Conservation (phyloP, 2,797 vertebrate genomes). For the Lates japonicus region DNA sequence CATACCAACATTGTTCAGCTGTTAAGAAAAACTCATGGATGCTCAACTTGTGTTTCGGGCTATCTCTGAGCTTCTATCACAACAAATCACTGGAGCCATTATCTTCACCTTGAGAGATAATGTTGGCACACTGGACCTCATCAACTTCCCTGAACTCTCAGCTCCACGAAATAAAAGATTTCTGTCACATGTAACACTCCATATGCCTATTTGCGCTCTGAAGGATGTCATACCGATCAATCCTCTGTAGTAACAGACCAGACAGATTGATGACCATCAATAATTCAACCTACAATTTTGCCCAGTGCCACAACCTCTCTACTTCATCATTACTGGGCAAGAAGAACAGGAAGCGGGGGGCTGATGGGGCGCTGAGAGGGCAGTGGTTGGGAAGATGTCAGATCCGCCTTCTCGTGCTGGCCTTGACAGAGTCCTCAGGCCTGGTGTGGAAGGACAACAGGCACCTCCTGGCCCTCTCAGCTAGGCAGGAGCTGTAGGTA, state of each 20-base stretch:
- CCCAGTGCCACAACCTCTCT: slow-evolving; percentile 51
- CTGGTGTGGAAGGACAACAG: slow-evolving; percentile 61
- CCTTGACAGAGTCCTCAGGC: slow-evolving; percentile 52
- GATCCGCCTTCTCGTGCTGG: slow-evolving; percentile 74
- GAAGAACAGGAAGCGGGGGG: slow-evolving; percentile 40
- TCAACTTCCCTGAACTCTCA: slow-evolving; percentile 18
- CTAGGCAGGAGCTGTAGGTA: slow-evolving; percentile 59
- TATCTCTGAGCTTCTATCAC: slow-evolving; percentile 12
- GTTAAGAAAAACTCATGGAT: slow-evolving; percentile 22
- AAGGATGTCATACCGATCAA: slow-evolving; percentile 55
- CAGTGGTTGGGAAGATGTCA: slow-evolving; percentile 60
- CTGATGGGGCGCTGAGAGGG: slow-evolving; percentile 47
- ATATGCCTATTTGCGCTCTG: slow-evolving; percentile 45
- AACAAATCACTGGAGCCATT: slow-evolving; percentile 34
- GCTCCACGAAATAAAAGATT: slow-evolving; percentile 31
- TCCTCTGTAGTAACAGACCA: slow-evolving; percentile 30
- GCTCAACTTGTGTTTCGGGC: slow-evolving; percentile 19
- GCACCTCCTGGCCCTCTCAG: slow-evolving; percentile 54
- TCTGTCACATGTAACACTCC: slow-evolving; percentile 49
- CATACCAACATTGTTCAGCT: slow-evolving; percentile 24
- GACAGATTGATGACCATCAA: slow-evolving; percentile 66
- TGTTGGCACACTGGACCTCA: slow-evolving; percentile 38
- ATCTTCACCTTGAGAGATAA: slow-evolving; percentile 40
- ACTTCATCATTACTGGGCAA: slow-evolving; percentile 48
- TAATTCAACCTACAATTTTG: slow-evolving; percentile 72